Conservation (phyloP, 2,888 invertebrate genomes). For the Spodoptera exigua region DNA sequence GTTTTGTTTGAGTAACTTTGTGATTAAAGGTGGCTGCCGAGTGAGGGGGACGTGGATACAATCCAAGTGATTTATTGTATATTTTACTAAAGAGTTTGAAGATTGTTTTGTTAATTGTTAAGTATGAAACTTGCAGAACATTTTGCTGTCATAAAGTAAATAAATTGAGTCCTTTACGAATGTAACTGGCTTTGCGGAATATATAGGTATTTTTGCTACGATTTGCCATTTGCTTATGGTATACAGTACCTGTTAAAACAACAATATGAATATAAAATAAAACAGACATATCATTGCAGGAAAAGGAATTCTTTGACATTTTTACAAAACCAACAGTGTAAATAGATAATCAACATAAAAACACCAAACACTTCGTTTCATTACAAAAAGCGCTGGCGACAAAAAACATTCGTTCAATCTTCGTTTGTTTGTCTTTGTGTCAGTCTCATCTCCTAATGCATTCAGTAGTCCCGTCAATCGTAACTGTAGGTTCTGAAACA, state of each 20-base stretch:
- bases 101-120: conserved; percentile 8
- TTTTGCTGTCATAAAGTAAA: neutral
- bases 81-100: conserved; percentile 31
- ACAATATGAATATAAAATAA: no score
- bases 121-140: neutral
- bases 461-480: conserved; percentile 71
- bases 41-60: conserved; percentile 36
- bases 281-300: no score
- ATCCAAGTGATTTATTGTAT: conserved; percentile 43
- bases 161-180: no score
- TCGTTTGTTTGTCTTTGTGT: conserved; percentile 33
- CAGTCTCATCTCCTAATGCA: conserved; percentile 77
- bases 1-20: conserved; percentile 52
- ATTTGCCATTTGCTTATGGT: no score
- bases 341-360: conserved; percentile 5
- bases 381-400: conserved; percentile 31
- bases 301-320: no score
- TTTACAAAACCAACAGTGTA: no score
- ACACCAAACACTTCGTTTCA: conserved; percentile 14
- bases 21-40: conserved; percentile 52
- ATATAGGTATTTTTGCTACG: no score
- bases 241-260: no score
- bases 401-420: conserved; percentile 39
- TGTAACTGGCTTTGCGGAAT: no score
- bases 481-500: conserved; percentile 65